Percentiles rank a stretch among this genome's conserved stretches.
phyloP scores from a whole-genome alignment of 2,888 invertebrate genomes.

The Priocnemis perturbator region DNA sequence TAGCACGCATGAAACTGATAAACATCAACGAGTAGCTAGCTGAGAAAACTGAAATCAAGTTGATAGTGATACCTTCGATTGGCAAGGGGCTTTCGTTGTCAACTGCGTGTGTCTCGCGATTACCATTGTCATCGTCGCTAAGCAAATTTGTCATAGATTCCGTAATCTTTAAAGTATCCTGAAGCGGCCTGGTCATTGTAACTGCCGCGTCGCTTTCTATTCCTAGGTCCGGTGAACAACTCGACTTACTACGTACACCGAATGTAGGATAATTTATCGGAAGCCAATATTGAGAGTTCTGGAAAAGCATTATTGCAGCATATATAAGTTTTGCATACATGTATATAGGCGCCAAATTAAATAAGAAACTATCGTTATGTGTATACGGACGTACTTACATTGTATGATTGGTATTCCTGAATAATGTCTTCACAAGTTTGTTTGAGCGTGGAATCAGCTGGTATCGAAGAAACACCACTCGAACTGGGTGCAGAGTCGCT shows the following conservation, averaged over 20 bases:
- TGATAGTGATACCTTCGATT: constrained; percentile 62
- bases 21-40: too few species aligned
- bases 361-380: too few species aligned
- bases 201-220: constrained; percentile 85
- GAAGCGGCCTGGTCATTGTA: constrained; percentile 65
- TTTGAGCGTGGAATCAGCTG: constrained; percentile 60
- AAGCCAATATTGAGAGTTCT: constrained; percentile 70
- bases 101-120: constrained; percentile 58
- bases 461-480: constrained; percentile 72
- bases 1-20: too few species aligned
- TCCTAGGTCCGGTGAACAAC: constrained; percentile 89
- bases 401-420: constrained; percentile 68
- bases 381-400: constrained; percentile 54
- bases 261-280: constrained; percentile 64
- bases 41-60: too few species aligned
- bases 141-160: constrained; percentile 73
- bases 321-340: background rate
- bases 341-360: too few species aligned
- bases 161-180: constrained; percentile 72
- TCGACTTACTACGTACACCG: constrained; percentile 70
- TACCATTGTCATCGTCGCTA: constrained; percentile 68
- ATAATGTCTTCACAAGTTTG: constrained; percentile 67
- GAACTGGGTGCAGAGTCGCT: constrained; percentile 74
- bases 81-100: constrained; percentile 69
- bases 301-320: constrained; percentile 14